These are phyloP conservation scores for Thryonomys swinderianus DNA, from an alignment of 2,113 vertebrate genomes.

Conservation along the genomic window DNA sequence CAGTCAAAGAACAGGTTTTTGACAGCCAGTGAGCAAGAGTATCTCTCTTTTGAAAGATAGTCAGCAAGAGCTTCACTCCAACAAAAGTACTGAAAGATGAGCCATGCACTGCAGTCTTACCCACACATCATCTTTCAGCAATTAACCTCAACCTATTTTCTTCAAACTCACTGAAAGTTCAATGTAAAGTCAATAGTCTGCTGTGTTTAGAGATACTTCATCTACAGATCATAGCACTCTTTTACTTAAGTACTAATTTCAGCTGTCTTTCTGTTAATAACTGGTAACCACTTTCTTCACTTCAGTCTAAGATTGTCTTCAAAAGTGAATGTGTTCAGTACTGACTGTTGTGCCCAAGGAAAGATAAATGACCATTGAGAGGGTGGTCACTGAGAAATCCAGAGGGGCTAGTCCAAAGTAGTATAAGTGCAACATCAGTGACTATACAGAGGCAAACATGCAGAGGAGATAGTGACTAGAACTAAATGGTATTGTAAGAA, in stretches of 20 bases:
- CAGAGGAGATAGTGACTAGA: background rate
- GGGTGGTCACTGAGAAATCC: background rate
- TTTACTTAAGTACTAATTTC: background rate
- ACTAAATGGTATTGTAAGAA: background rate
- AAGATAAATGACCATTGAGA: background rate
- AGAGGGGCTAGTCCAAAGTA: background rate
- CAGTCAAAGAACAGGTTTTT: conserved; percentile 48
- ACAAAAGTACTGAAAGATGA: background rate
- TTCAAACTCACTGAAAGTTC: conserved; percentile 4
- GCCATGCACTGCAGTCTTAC: background rate
- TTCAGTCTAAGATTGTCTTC: background rate
- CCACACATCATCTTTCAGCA: background rate
- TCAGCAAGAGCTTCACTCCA: background rate
- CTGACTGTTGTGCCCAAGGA: background rate
- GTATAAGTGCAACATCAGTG: background rate
- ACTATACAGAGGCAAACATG: background rate
- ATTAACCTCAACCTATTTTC: background rate
- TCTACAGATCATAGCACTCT: background rate
- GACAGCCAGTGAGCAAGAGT: background rate
- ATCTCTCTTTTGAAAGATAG: conserved; percentile 7
- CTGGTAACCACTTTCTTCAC: background rate
- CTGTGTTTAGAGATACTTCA: background rate
- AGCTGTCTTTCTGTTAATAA: conserved; percentile 17
- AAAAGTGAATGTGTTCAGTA: background rate
- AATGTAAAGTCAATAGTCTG: background rate